phyloP scores from a whole-genome alignment of 1,140 invertebrate genomes.

The Drosophila funebris region DNA sequence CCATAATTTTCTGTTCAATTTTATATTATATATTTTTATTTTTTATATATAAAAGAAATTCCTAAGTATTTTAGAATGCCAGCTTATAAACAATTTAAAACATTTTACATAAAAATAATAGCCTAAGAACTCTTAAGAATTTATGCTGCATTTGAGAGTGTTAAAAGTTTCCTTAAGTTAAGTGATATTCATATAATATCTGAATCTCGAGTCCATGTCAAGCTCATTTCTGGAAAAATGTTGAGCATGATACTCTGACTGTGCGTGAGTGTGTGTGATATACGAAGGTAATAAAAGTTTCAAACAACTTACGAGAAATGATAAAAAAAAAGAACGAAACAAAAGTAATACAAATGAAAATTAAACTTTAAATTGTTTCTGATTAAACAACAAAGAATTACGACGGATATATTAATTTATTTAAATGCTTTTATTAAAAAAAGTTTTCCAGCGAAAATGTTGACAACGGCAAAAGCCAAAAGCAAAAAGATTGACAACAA shows the following conservation, averaged over 20 bases:
- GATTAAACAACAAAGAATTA: conserved; percentile 58
- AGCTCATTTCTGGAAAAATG: neutral
- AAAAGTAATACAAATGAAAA: conserved; percentile 12
- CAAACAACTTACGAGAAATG: conserved; percentile 27
- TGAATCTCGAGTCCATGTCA: neutral
- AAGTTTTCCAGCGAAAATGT: conserved; percentile 61
- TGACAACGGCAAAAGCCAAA: conserved; percentile 46
- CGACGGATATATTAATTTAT: conserved; percentile 68
- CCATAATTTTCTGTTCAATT: too few relatives aligned
- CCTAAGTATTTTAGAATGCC: too few relatives aligned
- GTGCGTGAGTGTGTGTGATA: conserved; percentile 40
- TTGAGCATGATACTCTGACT: neutral
- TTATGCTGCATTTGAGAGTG: neutral
- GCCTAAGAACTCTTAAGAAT: conserved; percentile 1
- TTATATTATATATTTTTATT: too few relatives aligned
- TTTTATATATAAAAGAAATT: too few relatives aligned
- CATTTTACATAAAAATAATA: conserved; percentile 13
- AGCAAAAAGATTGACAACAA: conserved; percentile 28
- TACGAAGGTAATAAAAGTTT: conserved; percentile 73
- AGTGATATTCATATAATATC: conserved; percentile 7
- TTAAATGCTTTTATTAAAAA: conserved; percentile 81
- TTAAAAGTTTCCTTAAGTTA: conserved; percentile 6
- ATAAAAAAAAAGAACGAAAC: conserved; percentile 9
- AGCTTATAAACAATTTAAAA: neutral
- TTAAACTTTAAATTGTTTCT: conserved; percentile 61